Conservation (phyloP, 2,113 vertebrate species). For the Pollachius pollachius region DNA sequence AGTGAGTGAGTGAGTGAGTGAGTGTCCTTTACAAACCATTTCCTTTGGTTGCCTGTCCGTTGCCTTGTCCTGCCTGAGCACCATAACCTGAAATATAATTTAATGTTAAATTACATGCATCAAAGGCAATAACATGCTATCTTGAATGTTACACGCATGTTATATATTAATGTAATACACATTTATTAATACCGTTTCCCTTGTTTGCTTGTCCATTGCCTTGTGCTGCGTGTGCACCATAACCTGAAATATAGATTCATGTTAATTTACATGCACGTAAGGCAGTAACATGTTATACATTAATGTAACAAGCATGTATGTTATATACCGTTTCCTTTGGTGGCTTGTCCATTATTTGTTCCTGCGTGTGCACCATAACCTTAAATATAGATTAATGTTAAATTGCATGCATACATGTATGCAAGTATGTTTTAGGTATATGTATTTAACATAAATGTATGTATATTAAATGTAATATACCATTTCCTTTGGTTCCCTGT, state of each 20-base stretch:
- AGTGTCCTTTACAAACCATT: neutral
- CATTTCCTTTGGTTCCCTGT: neutral
- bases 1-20: neutral
- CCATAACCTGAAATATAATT: slow-evolving; percentile 24
- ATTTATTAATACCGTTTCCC: neutral
- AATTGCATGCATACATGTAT: neutral
- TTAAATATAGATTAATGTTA: slow-evolving; percentile 16
- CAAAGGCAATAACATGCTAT: no score
- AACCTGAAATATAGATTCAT: slow-evolving; percentile 33
- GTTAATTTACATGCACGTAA: neutral
- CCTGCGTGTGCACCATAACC: slow-evolving; percentile 44
- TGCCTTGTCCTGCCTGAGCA: slow-evolving; percentile 25
- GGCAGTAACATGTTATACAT: neutral
- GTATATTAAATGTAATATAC: neutral
- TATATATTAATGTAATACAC: no score
- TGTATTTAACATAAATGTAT: neutral
- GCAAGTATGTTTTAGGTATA: no score
- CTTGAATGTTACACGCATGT: no score
- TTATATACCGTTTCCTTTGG: slow-evolving; percentile 38
- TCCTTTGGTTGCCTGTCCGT: slow-evolving; percentile 3
- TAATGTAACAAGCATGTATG: slow-evolving; percentile 1
- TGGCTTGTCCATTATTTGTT: slow-evolving; percentile 14
- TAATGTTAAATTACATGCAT: no score
- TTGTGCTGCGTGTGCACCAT: slow-evolving; percentile 33
- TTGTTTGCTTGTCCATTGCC: slow-evolving; percentile 37